Base-by-base conservation (phyloP, 2,113 vertebrate genomes). In the Perognathus longimembris region DNA sequence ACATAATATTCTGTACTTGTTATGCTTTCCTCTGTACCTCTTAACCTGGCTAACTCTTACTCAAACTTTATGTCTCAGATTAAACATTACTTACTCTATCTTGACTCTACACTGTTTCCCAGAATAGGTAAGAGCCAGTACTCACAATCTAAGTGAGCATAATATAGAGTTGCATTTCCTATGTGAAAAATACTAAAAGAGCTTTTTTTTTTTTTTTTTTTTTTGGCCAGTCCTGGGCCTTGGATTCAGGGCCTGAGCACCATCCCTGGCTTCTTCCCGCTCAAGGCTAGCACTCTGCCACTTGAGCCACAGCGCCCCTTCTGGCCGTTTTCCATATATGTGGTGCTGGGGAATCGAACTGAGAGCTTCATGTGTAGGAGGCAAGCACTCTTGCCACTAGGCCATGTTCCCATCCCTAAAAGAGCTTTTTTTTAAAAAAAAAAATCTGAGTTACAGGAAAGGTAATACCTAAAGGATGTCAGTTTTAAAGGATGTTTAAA, bases 1-100 rank as follows among this genome's bases (percentile, higher is more conserved):
- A 78, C 45, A 66, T 15, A 82, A 22, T 90, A 59, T 74, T 83
- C 15, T 81, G 36, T 70, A 76, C 61, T 34, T 81, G 24, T 81
- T 22, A 59, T 59, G 57, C 57, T 59, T 59, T 59, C 57, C 57
- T 22, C 45, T 45, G 45, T 57, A 90, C 40, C 30, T 66, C 32
- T 76, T 90, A 57, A 76, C 28, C 20, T 90, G 15, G 45, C 45
- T 45, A 45, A 85, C 21, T 79, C 36, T 85, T 85, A 85, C 10
- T 89, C 70, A 86, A 85, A 71, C 36, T 83, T 85, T 30, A 40
- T 71, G 57, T 59, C 42, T 89, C 82, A 92, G 76, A 79, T 67
- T 84, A 73, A 88, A 71, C 26, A 82, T 87, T 42, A 90, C 34
- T 87, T 42, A 90, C 34, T 78, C 22, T 77, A 77, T 45, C 45